Percentiles rank a stretch among this genome's conserved stretches.
Evolutionary conservation across 2,888 invertebrate species (phyloP).

Genomic region (Spilosoma lubricipeda): DNA sequence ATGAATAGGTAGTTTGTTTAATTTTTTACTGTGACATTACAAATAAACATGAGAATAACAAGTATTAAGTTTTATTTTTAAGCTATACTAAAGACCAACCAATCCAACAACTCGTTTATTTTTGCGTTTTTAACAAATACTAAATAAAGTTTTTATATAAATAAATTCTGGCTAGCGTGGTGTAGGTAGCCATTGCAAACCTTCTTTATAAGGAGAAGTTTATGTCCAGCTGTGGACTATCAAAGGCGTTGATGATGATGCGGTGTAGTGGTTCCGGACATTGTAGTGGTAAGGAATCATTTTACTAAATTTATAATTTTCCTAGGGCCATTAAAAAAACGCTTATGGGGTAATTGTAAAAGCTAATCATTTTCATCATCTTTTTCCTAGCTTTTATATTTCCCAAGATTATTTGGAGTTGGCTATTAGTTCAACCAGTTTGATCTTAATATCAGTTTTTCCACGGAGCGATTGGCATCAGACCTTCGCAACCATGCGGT

Average conservation of each 20-base stretch:
- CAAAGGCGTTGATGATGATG: too few relatives aligned
- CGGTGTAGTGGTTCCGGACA: background rate
- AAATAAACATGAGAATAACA: background rate
- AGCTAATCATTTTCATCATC: background rate
- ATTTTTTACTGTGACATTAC: background rate
- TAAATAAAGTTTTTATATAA: background rate
- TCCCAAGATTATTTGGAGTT: too few relatives aligned
- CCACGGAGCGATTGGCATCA: too few relatives aligned
- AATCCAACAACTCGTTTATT: background rate
- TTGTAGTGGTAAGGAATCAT: background rate
- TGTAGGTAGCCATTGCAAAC: too few relatives aligned
- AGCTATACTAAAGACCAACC: background rate
- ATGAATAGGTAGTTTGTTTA: background rate
- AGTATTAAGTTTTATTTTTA: background rate
- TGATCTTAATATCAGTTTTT: too few relatives aligned
- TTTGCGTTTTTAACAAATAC: background rate
- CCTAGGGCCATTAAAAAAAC: background rate
- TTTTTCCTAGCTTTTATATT: too few relatives aligned
- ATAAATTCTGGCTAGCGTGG: too few relatives aligned
- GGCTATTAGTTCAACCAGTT: too few relatives aligned
- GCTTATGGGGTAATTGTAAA: background rate
- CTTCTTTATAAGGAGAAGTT: too few relatives aligned
- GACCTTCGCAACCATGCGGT: too few relatives aligned
- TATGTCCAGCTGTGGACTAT: too few relatives aligned
- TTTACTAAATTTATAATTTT: background rate